Base-by-base conservation (phyloP, 1,140 invertebrate species). In the Hirudo medicinalis region DNA sequence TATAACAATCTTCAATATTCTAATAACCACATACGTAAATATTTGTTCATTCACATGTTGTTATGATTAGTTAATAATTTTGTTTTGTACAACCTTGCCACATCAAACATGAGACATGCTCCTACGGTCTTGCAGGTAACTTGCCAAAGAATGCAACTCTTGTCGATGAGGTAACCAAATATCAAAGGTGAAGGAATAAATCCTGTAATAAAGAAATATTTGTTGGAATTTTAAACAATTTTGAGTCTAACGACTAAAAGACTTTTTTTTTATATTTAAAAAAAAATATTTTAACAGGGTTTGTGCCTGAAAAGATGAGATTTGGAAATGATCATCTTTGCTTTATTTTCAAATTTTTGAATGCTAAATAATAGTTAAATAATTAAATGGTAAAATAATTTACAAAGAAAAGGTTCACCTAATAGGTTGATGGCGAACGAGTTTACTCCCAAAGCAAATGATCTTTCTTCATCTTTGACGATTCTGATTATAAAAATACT, bases 391-490 rank as follows among this genome's bases (percentile, higher is more conserved):
- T 27, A 6, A n/a, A 36, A 36, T 25, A 25, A 25, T 27, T 49
- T 25, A 3, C 2, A 43, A 29, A 32, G 40, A 32, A 49, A 25
- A 9, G 2, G 20, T 40, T 72, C 67, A 72, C 71, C 71, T 11
- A 72, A 43, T 6, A 72, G 60, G 22, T 72, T 72, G 5, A 67
- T 54, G 13, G 11, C 63, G 22, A 72, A 68, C 15, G 71, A 72
- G 36, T 72, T 66, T 27, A 72, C 27, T 53, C 60, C 66, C 15
- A 72, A 22, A 2, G 71, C 71, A 67, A 72, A 68, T 69, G 57
- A 17, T 53, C 71, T 66, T 68, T 72, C 60, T n/a, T 72, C 71
- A n/a, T 72, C 67, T 25, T 54, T 53, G 25, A 72, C 71, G 25
- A 72, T 49, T 54, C 71, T 72, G 66, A 53, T 29, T 6, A n/a